Conservation (phyloP, 1,140 invertebrate genomes). For the Bicyclus anynana region DNA sequence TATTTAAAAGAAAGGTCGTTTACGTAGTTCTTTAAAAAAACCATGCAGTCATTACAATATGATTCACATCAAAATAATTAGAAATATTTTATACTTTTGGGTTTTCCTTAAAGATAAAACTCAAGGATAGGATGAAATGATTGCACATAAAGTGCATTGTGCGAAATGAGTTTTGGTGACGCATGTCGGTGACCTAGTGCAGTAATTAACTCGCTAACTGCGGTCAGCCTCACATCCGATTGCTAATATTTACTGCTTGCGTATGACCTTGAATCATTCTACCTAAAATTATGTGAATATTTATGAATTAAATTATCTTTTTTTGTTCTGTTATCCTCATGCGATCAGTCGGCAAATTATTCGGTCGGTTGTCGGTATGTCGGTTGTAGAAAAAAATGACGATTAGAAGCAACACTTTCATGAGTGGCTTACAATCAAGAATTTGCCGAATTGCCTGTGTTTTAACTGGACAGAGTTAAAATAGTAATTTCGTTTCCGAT, state of each 20-base stretch:
- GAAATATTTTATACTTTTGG: background rate
- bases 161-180: background rate
- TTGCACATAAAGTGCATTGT: background rate
- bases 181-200: background rate
- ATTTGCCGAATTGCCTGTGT: too few species aligned
- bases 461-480: too few species aligned
- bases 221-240: background rate
- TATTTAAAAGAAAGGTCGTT: too few species aligned
- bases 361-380: too few species aligned
- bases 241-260: background rate
- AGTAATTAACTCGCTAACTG: background rate
- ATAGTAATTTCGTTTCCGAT: too few species aligned
- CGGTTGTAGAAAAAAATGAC: too few species aligned
- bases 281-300: too few species aligned
- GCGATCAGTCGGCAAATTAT: too few species aligned
- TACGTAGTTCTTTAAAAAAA: background rate
- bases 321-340: too few species aligned
- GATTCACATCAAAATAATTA: background rate
- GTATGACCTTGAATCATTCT: background rate
- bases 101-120: constrained; percentile 1
- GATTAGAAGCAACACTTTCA: too few species aligned
- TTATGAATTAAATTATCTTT: too few species aligned
- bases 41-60: background rate
- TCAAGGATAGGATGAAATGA: background rate
- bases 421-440: too few species aligned